Percentiles rank a stretch among this genome's conserved stretches.
Conservation (phyloP, 2,797 vertebrate genomes). For the Florisuga fusca region DNA sequence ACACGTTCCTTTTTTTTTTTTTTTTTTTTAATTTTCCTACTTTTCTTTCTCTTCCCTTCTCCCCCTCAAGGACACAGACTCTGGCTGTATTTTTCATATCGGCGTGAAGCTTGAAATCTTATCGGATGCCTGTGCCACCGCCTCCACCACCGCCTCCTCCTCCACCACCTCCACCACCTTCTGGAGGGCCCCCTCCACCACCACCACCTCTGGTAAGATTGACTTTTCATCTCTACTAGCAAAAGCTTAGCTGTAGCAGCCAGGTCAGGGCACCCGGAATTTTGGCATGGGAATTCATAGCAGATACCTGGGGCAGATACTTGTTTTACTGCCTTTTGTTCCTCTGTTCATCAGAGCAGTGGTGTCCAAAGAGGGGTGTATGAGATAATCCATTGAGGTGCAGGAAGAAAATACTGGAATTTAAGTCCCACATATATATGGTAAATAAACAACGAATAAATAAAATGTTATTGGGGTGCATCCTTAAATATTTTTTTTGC, state of each 20-base stretch:
- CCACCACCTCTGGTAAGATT: constrained; percentile 77
- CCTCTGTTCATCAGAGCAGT: neutral
- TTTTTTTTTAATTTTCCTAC: neutral
- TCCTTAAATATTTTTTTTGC: neutral
- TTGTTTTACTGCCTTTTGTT: neutral
- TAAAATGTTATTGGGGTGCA: neutral
- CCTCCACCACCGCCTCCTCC: constrained; percentile 64
- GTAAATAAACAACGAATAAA: neutral
- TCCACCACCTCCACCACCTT: constrained; percentile 63
- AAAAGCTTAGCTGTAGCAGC: neutral
- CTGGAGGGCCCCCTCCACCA: constrained; percentile 72
- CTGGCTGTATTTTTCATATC: constrained; percentile 25
- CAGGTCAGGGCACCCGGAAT: neutral
- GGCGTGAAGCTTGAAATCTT: constrained; percentile 22
- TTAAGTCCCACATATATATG: neutral
- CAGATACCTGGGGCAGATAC: neutral
- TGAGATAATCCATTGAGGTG: neutral
- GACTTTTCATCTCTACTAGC: neutral
- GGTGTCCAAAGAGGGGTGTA: neutral
- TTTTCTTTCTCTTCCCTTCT: constrained; percentile 46
- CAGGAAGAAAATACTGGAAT: neutral
- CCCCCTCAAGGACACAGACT: constrained; percentile 49
- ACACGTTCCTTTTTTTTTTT: neutral
- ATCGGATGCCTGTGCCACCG: constrained; percentile 78
- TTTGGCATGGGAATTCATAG: neutral